A percentile compares a stretch with the other conserved stretches of the same genome.
phyloP scores from a whole-genome alignment of 2,797 vertebrate genomes.

The Cuniculus paca region DNA sequence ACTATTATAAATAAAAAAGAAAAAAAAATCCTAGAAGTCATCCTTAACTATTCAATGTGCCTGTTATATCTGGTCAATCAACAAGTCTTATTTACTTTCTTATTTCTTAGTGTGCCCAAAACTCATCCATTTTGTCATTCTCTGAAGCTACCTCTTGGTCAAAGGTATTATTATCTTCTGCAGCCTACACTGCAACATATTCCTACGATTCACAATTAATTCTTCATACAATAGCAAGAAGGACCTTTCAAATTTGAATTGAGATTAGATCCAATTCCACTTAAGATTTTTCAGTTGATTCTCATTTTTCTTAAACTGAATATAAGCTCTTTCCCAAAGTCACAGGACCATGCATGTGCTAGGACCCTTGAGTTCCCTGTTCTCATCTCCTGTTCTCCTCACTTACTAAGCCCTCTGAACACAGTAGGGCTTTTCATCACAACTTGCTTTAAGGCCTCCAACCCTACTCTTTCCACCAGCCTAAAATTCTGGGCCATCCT shows the following conservation, averaged over 20 bases:
- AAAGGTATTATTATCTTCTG: not conserved
- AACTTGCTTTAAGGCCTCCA: not conserved
- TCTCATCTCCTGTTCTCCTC: not conserved
- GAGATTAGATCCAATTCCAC: not conserved
- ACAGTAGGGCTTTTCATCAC: not conserved
- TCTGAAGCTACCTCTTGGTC: not conserved
- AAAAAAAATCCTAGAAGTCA: not conserved
- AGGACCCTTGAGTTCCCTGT: not conserved
- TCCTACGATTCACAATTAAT: not conserved
- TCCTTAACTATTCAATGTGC: not conserved
- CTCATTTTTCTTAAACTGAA: not conserved
- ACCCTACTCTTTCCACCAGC: not conserved
- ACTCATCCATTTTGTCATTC: not conserved
- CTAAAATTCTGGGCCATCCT: not conserved
- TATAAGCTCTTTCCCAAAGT: too few species aligned
- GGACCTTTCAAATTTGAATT: not conserved
- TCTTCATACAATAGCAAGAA: not conserved
- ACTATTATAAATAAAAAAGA: not conserved
- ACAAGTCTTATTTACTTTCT: not conserved
- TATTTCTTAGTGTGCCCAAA: not conserved
- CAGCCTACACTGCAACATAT: not conserved
- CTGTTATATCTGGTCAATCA: not conserved
- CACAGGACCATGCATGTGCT: not conserved
- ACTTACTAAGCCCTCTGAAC: rapidly evolving
- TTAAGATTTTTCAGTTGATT: not conserved